phyloP scores from a whole-genome alignment of 2,797 vertebrate species.

The Syngnathus acus region DNA sequence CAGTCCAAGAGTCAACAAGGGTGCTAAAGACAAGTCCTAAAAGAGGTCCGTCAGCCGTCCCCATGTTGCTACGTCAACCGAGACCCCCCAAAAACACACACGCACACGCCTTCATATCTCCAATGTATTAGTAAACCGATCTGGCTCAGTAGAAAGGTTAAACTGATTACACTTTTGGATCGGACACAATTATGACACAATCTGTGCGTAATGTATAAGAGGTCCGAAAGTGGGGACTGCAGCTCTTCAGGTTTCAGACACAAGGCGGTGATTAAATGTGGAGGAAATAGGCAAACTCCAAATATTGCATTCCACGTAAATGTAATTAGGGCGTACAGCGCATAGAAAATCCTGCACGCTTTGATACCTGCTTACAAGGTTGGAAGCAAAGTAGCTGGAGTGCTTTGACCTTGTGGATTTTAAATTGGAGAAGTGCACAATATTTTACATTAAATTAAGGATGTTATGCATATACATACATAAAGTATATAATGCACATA shows the following conservation, averaged over 20 bases:
- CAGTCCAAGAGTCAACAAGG: conserved; percentile 9
- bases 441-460: not conserved
- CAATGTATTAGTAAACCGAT: conserved; percentile 63
- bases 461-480: not conserved
- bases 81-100: conserved; percentile 27
- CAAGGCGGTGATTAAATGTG: conserved; percentile 55
- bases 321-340: conserved; percentile 55
- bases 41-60: not conserved
- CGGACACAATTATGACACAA: conserved; percentile 70
- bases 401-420: conserved; percentile 22
- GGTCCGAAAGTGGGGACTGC: conserved; percentile 26
- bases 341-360: conserved; percentile 40
- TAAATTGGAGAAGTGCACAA: not conserved
- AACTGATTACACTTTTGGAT: conserved; percentile 70
- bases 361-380: conserved; percentile 53
- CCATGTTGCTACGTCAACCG: conserved; percentile 11
- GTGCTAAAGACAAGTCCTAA: conserved; percentile 2
- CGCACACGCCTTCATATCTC: conserved; percentile 37
- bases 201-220: conserved; percentile 51
- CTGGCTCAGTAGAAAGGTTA: conserved; percentile 62
- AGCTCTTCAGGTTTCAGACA: conserved; percentile 57
- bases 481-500: too few species aligned
- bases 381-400: conserved; percentile 36
- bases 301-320: conserved; percentile 71
- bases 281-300: conserved; percentile 66